phyloP scores from a whole-genome alignment of 2,888 invertebrate species.

The Actias luna region DNA sequence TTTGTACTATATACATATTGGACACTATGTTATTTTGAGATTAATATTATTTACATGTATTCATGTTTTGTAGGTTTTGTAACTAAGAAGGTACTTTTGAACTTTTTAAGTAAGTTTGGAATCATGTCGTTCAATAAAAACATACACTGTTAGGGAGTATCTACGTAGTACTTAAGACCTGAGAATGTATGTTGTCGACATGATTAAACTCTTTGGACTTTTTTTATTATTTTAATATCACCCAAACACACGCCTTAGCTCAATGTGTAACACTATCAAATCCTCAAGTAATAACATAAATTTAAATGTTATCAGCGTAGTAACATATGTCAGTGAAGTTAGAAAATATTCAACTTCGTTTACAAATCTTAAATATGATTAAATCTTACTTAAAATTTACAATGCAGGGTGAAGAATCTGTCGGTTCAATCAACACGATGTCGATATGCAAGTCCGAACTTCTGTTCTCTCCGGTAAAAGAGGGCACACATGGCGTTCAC shows the following conservation, averaged over 20 bases:
- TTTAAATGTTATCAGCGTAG: no score
- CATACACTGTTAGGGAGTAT: background rate
- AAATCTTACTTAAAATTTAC: background rate
- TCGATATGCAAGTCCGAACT: constrained; percentile 96
- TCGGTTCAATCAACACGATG: constrained; percentile 89
- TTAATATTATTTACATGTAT: no score
- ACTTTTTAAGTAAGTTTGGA: background rate
- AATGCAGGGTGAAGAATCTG: constrained; percentile 86
- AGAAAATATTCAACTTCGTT: background rate
- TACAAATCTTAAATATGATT: background rate
- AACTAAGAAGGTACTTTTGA: background rate
- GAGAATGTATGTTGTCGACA: background rate
- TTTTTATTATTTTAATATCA: background rate
- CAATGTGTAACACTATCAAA: background rate
- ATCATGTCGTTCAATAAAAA: background rate
- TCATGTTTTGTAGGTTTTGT: no score
- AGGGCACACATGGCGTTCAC: constrained; percentile 87
- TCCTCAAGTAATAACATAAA: no score
- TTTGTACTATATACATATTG: no score
- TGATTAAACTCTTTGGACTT: background rate
- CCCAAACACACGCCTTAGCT: background rate
- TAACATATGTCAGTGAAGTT: background rate
- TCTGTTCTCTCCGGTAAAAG: constrained; percentile 94
- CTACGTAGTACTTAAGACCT: background rate
- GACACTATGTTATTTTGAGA: no score